These are phyloP conservation scores for Protophormia terraenovae DNA, from an alignment of 2,888 invertebrate genomes.

Conservation along the genomic window DNA sequence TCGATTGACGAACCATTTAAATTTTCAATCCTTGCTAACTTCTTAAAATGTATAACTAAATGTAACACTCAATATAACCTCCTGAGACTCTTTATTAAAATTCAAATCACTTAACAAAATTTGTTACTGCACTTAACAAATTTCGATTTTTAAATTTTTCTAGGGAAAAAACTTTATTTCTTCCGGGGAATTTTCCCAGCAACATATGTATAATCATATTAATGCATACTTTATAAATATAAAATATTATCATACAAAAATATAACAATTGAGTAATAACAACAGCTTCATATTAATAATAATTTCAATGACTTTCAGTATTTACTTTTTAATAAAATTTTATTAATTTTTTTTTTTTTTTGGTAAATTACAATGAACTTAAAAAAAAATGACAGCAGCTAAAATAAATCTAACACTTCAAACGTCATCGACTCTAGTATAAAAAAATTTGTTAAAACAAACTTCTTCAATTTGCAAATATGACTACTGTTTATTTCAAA, in stretches of 20 bases:
- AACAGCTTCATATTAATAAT: neutral
- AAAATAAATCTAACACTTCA: neutral
- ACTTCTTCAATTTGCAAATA: neutral
- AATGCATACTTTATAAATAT: too few relatives aligned
- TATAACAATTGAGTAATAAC: neutral
- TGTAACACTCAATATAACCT: neutral
- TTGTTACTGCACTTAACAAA: neutral
- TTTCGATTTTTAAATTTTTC: neutral
- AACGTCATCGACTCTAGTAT: neutral
- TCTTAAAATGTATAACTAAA: too few relatives aligned
- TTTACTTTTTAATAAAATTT: neutral
- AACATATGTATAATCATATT: neutral
- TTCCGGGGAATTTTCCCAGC: conserved; percentile 18
- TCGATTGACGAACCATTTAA: too few relatives aligned
- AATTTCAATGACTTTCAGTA: conserved; percentile 26
- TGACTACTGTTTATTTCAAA: neutral
- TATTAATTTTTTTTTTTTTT: neutral
- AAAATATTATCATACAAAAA: too few relatives aligned
- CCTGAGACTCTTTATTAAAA: too few relatives aligned
- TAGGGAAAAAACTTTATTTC: neutral
- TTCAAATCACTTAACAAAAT: too few relatives aligned
- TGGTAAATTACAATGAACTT: neutral
- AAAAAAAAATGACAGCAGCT: neutral
- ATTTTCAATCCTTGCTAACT: too few relatives aligned
- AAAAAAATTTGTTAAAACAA: too few relatives aligned